A percentile compares a stretch with the other conserved stretches of the same genome.
phyloP scores from a whole-genome alignment of 2,113 vertebrate genomes.

The Prolemur simus region DNA sequence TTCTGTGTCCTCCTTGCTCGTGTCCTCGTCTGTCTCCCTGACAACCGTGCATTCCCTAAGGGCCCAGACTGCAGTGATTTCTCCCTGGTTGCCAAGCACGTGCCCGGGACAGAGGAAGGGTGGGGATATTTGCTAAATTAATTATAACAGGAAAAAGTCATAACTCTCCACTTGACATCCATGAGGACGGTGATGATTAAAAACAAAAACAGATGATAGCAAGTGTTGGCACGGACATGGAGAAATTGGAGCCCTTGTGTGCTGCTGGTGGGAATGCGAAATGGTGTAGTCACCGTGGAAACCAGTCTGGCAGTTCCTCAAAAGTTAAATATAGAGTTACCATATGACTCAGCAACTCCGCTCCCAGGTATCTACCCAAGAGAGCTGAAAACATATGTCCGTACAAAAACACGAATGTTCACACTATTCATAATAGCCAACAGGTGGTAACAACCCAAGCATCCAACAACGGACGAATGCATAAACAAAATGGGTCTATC shows the following conservation, averaged over 20 bases:
- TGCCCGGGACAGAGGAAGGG: not conserved
- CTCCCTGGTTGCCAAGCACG: not conserved
- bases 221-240: not conserved
- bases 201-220: not conserved
- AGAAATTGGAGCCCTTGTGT: fast-evolving
- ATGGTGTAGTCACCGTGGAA: not conserved
- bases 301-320: not conserved
- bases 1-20: fast-evolving
- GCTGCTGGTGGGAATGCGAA: not conserved
- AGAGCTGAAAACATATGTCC: not conserved
- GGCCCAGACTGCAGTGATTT: fast-evolving
- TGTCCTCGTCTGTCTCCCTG: not conserved
- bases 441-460: not conserved
- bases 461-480: not conserved
- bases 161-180: not conserved
- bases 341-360: not conserved
- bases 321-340: not conserved
- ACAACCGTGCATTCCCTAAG: fast-evolving
- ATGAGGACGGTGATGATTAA: not conserved
- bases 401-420: not conserved
- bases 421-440: fast-evolving
- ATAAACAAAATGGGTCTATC: not conserved
- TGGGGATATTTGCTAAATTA: not conserved
- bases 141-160: not conserved
- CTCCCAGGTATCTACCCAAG: not conserved